Conservation (phyloP, 2,113 vertebrate species). For the Mus spicilegus region DNA sequence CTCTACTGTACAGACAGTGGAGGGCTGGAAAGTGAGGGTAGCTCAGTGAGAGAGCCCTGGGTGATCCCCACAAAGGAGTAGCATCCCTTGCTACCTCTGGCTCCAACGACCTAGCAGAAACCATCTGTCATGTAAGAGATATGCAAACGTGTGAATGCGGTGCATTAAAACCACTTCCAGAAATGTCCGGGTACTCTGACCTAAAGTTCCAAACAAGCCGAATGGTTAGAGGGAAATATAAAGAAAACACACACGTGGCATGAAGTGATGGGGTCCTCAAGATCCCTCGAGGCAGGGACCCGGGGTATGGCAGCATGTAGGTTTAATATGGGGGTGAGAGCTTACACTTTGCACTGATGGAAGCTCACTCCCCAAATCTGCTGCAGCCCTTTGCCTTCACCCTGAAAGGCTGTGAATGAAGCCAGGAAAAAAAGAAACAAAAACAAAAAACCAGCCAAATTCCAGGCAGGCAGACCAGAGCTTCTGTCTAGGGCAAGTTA, state of each 20-base stretch:
- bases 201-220: background rate
- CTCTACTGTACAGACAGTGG: fast-evolving
- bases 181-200: background rate
- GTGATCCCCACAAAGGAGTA: background rate
- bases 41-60: background rate
- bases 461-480: background rate
- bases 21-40: fast-evolving
- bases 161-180: fast-evolving
- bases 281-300: fast-evolving
- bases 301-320: fast-evolving
- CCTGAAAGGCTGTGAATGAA: background rate
- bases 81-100: fast-evolving
- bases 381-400: fast-evolving
- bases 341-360: fast-evolving
- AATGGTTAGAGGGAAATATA: fast-evolving
- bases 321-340: background rate
- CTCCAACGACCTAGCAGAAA: background rate
- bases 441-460: background rate
- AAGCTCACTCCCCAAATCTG: fast-evolving
- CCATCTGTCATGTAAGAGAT: fast-evolving
- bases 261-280: fast-evolving
- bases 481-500: fast-evolving
- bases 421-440: background rate
- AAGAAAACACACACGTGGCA: fast-evolving
- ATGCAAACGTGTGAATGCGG: fast-evolving